Evolutionary conservation across 2,888 invertebrate genomes (phyloP).

Genomic region (Volucella inanis): DNA sequence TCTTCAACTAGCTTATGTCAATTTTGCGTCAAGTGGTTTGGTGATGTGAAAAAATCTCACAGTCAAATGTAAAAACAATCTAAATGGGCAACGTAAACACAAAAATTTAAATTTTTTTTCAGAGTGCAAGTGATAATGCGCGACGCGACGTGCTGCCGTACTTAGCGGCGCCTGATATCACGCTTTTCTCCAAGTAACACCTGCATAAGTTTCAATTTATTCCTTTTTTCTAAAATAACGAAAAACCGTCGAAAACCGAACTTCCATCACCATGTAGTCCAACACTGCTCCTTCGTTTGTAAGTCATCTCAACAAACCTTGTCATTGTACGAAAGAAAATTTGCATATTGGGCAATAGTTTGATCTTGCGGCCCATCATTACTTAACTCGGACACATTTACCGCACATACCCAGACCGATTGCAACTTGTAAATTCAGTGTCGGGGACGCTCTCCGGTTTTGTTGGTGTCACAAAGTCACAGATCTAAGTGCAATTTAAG

Average conservation of each 20-base stretch:
- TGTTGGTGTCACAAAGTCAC: slow-evolving; percentile 39
- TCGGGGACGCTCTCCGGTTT: slow-evolving; percentile 54
- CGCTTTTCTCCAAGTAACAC: slow-evolving; percentile 6
- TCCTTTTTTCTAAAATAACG: background rate
- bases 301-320: slow-evolving; percentile 13
- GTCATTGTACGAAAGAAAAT: slow-evolving; percentile 23
- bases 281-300: slow-evolving; percentile 21
- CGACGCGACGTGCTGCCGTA: slow-evolving; percentile 4
- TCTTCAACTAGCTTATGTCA: slow-evolving; percentile 55
- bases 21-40: slow-evolving; percentile 42
- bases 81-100: slow-evolving; percentile 44
- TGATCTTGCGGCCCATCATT: slow-evolving; percentile 4
- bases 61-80: slow-evolving; percentile 42
- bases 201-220: slow-evolving; percentile 17
- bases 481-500: slow-evolving; percentile 47
- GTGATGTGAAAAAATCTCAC: slow-evolving; percentile 35
- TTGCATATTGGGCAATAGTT: slow-evolving; percentile 45
- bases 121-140: too few relatives aligned
- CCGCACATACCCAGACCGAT: background rate
- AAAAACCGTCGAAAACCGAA: background rate
- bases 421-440: slow-evolving; percentile 48
- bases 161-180: slow-evolving; percentile 55
- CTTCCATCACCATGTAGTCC: background rate
- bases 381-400: too few relatives aligned
- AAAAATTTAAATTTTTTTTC: background rate